Evolutionary conservation across 92 coral and sea anemone genomes (phyloP), one percentile per base, ranked within the genome.

Genomic region (Paragorgia papillata): DNA sequence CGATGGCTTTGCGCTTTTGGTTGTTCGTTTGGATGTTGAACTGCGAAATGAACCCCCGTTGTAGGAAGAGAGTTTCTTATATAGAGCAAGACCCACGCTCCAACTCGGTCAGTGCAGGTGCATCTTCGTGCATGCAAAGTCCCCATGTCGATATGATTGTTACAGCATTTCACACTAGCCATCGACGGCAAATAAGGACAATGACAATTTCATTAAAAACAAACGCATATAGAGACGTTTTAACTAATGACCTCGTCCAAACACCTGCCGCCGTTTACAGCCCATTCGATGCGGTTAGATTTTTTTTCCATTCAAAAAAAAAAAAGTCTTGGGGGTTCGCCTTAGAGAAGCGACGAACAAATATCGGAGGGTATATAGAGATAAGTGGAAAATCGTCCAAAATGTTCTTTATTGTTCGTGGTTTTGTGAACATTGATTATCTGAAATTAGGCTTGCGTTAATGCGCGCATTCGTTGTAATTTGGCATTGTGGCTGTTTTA

Each of bases 251-350:
- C 30, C 30, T 31, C 28, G 41, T 0, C 6, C 29, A 39, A 22
- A 58, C 78, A 71, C 78, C 78, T 71, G 78, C 78, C 12, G n/a
- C n/a, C n/a, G n/a, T n/a, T n/a, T n/a, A 18, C 19, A 21, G 50
- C 9, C n/a, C 2, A 46, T 2, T 46, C n/a, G 53, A 46, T 46
- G 53, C 2, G 53, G 17, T 46, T 46, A 37, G 43, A 4, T 37
- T 4, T 37, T 37, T 46, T 46, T 15, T 46, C 15, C 53, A 46
- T 46, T 46, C 53, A 46, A 46, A n/a, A 46, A 46, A 46, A 46
- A n/a, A 46, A 46, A 46, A n/a, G 12, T 46, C 15, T n/a, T 2
- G 53, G n/a, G n/a, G n/a, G 53, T 46, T 46, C 15, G 15, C n/a
- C 7, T 46, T 7, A 46, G 15, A 2, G n/a, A n/a, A 6, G n/a